phyloP scores from a whole-genome alignment of 2,113 vertebrate genomes.

The Geothlypis trichas region DNA sequence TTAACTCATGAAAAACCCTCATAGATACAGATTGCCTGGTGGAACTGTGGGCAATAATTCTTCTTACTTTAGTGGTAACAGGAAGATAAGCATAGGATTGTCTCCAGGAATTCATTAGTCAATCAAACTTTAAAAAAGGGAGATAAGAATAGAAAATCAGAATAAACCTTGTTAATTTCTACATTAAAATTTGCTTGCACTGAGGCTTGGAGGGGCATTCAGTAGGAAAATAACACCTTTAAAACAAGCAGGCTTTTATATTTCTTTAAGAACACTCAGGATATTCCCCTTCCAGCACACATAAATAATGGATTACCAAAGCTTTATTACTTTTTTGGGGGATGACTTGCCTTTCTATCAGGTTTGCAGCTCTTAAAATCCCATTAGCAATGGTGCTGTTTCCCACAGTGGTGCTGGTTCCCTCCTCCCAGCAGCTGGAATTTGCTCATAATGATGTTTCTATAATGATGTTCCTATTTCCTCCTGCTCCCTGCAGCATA shows the following conservation, averaged over 20 bases:
- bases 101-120: neutral
- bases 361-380: neutral
- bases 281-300: neutral
- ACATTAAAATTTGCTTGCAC: neutral
- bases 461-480: neutral
- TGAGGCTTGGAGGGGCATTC: neutral
- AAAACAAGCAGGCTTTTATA: neutral
- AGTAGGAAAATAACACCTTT: neutral
- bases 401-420: neutral
- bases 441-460: neutral
- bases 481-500: neutral
- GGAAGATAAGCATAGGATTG: neutral
- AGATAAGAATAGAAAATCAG: neutral
- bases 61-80: neutral
- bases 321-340: neutral
- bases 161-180: neutral
- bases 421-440: neutral
- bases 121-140: neutral
- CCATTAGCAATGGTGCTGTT: neutral
- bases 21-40: neutral
- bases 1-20: neutral
- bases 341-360: neutral
- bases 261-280: neutral
- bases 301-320: slow-evolving; percentile 10
- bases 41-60: neutral